These are phyloP conservation scores for Anoplius nigerrimus DNA, from an alignment of 2,888 invertebrate genomes.

Conservation along the genomic window DNA sequence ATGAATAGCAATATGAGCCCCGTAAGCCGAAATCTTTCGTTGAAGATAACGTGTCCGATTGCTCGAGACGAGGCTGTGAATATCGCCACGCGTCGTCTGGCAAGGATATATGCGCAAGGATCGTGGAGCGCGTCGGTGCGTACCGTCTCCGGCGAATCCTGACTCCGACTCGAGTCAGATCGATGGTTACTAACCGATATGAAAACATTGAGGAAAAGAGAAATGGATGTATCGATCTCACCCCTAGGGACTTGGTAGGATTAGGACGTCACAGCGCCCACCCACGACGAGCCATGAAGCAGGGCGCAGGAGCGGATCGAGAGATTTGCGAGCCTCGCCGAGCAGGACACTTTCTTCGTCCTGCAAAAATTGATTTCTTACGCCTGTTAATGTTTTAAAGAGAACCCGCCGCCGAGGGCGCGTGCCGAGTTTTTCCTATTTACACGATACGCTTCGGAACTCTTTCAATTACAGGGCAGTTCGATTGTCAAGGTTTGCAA, in stretches of 20 bases:
- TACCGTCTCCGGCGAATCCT: slow-evolving; percentile 39
- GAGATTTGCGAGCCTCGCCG: slow-evolving; percentile 38
- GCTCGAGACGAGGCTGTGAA: not conserved
- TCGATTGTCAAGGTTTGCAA: too few relatives aligned
- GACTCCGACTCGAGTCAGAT: slow-evolving; percentile 19
- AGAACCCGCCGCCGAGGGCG: not conserved
- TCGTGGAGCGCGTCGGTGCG: slow-evolving; percentile 31
- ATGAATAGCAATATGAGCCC: too few relatives aligned
- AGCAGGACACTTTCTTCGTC: too few relatives aligned
- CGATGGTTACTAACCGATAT: slow-evolving; percentile 38
- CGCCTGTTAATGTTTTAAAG: slow-evolving; percentile 14
- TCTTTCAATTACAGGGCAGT: too few relatives aligned
- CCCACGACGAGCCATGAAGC: slow-evolving; percentile 54
- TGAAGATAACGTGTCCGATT: too few relatives aligned
- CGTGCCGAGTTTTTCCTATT: not conserved
- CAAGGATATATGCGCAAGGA: not conserved
- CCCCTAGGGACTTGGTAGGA: slow-evolving; percentile 64
- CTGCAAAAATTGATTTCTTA: slow-evolving; percentile 43
- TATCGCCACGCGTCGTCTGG: not conserved
- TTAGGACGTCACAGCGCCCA: slow-evolving; percentile 61
- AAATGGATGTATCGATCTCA: slow-evolving; percentile 68
- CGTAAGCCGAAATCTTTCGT: too few relatives aligned
- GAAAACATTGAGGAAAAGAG: slow-evolving; percentile 53
- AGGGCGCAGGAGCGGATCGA: slow-evolving; percentile 48
- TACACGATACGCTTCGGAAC: too few relatives aligned